Conservation (phyloP, 2,888 invertebrate species). For the Folsomia candida region DNA sequence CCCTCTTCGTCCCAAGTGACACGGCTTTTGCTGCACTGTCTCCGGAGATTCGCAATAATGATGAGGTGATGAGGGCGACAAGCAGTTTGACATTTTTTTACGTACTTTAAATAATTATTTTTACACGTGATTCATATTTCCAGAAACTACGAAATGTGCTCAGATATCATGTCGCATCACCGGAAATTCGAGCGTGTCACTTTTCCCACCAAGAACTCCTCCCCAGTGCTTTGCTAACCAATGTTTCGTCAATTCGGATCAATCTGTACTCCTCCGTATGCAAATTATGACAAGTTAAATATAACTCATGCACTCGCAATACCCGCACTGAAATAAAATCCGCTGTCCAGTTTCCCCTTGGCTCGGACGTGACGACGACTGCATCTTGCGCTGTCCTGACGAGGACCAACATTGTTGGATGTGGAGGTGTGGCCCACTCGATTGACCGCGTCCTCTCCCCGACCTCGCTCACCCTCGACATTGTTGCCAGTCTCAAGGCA, state of each 20-base stretch:
- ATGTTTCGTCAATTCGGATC: constrained; percentile 32
- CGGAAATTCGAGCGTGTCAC: constrained; percentile 59
- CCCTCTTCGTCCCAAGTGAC: constrained; percentile 59
- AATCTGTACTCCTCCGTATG: constrained; percentile 42
- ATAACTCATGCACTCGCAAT: too few relatives aligned
- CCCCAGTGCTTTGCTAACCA: constrained; percentile 25
- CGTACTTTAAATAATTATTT: too few relatives aligned
- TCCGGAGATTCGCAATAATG: constrained; percentile 38
- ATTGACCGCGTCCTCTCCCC: constrained; percentile 63
- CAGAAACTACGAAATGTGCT: constrained; percentile 59
- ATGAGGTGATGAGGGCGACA: too few relatives aligned
- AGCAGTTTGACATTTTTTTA: too few relatives aligned
- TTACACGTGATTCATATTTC: too few relatives aligned
- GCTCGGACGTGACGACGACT: too few relatives aligned
- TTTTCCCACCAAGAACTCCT: constrained; percentile 40
- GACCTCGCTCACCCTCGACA: too few relatives aligned
- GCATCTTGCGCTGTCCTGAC: constrained; percentile 66
- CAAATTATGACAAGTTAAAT: too few relatives aligned
- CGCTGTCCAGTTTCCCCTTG: too few relatives aligned
- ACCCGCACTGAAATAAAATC: too few relatives aligned
- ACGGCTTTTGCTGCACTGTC: constrained; percentile 54
- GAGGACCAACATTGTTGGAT: constrained; percentile 65
- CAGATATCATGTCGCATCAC: constrained; percentile 63
- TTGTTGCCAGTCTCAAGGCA: too few relatives aligned
- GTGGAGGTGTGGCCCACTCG: constrained; percentile 67